A percentile compares a stretch with the other conserved stretches of the same genome.
Conservation (phyloP, 2,888 invertebrate species). For the Tridacna crocea region DNA sequence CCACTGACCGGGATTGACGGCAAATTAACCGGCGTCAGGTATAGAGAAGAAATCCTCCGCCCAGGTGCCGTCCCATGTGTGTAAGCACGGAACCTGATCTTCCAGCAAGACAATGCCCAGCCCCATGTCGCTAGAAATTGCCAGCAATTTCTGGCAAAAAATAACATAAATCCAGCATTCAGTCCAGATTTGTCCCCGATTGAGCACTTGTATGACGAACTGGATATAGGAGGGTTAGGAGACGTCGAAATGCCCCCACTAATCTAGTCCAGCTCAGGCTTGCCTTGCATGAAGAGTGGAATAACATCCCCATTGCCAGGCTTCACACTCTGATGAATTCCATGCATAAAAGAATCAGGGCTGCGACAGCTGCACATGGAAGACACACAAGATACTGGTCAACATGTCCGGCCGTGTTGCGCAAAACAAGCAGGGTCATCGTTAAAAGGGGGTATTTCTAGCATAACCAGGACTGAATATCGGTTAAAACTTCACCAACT, state of each 20-base stretch:
- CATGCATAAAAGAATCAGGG: conserved; percentile 2
- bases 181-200: too few relatives aligned
- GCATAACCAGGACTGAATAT: too few relatives aligned
- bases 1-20: conserved; percentile 17
- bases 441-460: conserved; percentile 8
- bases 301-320: conserved; percentile 13
- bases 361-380: too few relatives aligned
- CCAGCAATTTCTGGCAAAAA: conserved; percentile 16
- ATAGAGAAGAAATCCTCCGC: too few relatives aligned
- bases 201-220: conserved; percentile 44
- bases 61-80: too few relatives aligned
- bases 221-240: conserved; percentile 38
- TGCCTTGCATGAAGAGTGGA: conserved; percentile 23
- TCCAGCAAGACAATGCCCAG: conserved; percentile 39
- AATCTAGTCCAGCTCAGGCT: conserved; percentile 10
- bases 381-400: conserved; percentile 5
- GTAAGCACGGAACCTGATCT: conserved; percentile 6
- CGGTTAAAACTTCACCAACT: too few relatives aligned
- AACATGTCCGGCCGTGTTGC: not conserved
- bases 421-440: conserved; percentile 1
- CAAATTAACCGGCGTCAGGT: too few relatives aligned
- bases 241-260: conserved; percentile 24
- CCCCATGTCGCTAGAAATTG: conserved; percentile 27
- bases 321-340: conserved; percentile 4
- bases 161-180: conserved; percentile 16